Evolutionary conservation across 2,888 invertebrate genomes (phyloP).

Genomic region (Arrhopalites spinosus): DNA sequence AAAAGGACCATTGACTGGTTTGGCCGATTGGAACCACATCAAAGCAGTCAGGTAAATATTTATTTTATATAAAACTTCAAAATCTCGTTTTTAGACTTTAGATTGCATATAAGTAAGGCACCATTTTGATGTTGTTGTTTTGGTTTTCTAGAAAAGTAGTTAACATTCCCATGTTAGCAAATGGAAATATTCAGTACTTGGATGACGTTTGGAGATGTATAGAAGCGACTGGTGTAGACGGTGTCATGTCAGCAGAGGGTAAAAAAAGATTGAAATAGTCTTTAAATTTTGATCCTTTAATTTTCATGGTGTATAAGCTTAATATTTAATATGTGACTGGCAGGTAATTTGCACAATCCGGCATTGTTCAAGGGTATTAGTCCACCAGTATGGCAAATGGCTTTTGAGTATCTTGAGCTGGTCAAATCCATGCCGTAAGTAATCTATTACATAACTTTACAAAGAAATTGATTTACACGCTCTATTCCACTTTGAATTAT

Average conservation of each 20-base stretch:
- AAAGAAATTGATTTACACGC: too few relatives aligned
- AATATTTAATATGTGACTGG: too few relatives aligned
- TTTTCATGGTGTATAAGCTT: too few relatives aligned
- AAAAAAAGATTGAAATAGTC: too few relatives aligned
- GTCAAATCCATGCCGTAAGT: constrained; percentile 75
- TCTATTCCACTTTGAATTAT: too few relatives aligned
- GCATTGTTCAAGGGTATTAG: constrained; percentile 75
- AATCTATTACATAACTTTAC: too few relatives aligned
- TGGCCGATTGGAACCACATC: constrained; percentile 93
- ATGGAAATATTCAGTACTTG: constrained; percentile 93
- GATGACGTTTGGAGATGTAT: constrained; percentile 86
- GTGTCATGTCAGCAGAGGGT: constrained; percentile 91
- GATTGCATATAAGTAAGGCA: neutral
- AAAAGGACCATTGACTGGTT: constrained; percentile 92
- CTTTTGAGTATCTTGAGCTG: constrained; percentile 82
- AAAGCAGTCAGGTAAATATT: constrained; percentile 77
- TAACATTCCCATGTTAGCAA: constrained; percentile 92
- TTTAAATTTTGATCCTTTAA: too few relatives aligned
- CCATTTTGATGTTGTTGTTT: neutral
- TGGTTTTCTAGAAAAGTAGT: constrained; percentile 71
- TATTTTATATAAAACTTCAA: neutral
- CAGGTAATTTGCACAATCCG: constrained; percentile 97
- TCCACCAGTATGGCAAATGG: constrained; percentile 88
- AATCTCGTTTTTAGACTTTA: neutral
- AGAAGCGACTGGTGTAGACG: constrained; percentile 79